Evolutionary conservation across 2,113 vertebrate species (phyloP).

Genomic region (Microcebus murinus): DNA sequence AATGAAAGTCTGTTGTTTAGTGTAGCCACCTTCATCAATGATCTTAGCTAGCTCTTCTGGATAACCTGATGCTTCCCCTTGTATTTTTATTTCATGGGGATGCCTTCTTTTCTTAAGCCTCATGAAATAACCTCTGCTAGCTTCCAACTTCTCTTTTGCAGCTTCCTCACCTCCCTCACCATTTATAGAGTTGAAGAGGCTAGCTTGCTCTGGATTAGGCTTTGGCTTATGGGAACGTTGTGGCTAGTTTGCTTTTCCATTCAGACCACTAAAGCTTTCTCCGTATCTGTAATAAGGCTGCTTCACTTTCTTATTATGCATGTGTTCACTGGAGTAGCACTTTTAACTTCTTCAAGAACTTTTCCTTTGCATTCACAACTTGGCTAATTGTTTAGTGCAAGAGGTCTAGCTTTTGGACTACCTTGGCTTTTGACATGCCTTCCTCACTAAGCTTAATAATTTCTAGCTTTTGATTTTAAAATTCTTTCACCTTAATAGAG

Average conservation of each 20-base stretch:
- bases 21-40: not conserved
- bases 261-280: not conserved
- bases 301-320: not conserved
- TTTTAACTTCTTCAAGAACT: not conserved
- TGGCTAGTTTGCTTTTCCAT: not conserved
- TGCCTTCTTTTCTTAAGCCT: not conserved
- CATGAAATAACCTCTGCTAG: not conserved
- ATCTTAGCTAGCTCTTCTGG: not conserved
- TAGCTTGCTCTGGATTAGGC: not conserved
- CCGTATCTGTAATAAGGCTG: not conserved
- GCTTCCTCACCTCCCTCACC: not conserved
- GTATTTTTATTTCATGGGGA: not conserved
- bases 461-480: not conserved
- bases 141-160: not conserved
- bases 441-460: not conserved
- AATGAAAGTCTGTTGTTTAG: not conserved
- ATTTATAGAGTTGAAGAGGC: not conserved
- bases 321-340: not conserved
- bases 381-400: not conserved
- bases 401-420: not conserved
- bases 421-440: not conserved
- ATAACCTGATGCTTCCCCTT: not conserved
- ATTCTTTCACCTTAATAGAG: not conserved
- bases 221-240: not conserved
- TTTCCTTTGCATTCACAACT: not conserved